Base-by-base conservation (phyloP, 2,113 vertebrate genomes). In the Motacilla tschutschensis region DNA sequence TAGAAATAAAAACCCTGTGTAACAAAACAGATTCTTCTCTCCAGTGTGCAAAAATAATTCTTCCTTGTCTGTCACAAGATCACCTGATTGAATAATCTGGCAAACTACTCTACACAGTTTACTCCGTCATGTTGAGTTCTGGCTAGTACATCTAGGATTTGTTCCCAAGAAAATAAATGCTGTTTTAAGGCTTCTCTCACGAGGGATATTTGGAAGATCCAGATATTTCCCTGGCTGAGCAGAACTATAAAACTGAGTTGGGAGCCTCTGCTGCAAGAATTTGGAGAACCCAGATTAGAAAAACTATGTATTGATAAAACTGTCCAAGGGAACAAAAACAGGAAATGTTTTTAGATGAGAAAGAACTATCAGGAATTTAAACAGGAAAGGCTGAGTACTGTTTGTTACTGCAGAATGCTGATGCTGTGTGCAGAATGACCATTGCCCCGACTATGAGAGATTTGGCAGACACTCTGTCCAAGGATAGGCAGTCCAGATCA, bases 261-360 rank as follows among this genome's bases (percentile, higher is more conserved):
- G 77, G 51, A 84, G 78, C 31, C 33, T 66, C 85, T 64, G 17
- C 81, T 74, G 41, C 79, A 90, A 91, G 76, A 90, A 87, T 77
- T 84, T 80, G 58, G 71, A 64, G 60, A 90, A 85, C 67, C 20
- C 53, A 85, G 60, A 88, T 91, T 82, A 82, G 84, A 75, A 91
- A 93, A 94, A 79, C 53, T 87, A 14, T 75, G n/a, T 57, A 71
- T 85, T 76, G 69, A 85, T 88, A 87, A 91, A 91, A 86, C 51
- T 48, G 18, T 48, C 78, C 50, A 38, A 82, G 46, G 67, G 76
- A 79, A 92, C 80, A 92, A 94, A 90, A 93, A 57, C 92, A 92
- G 92, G 90, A 92, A 95, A 91, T 91, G 50, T 87, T 91, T 91
- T 88, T 29, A 66, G 58, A 82, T 90, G 90, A 90, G 60, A 90